Evolutionary conservation across 2,113 vertebrate species (phyloP), one percentile per base, ranked within the genome.

Genomic region (Pelmatolapia mariae): DNA sequence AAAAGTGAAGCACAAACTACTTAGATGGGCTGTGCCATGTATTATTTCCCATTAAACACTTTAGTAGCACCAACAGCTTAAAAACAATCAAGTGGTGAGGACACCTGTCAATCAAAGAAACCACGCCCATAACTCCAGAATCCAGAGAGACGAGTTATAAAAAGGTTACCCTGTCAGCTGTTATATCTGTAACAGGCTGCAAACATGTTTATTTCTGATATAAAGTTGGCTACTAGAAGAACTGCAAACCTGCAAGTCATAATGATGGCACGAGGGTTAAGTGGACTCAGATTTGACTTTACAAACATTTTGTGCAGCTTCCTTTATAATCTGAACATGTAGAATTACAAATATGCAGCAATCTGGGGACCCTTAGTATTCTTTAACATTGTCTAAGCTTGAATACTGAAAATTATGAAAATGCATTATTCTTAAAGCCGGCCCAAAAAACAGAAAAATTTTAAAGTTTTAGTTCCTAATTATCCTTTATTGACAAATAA

Each of bases 391-490:
- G 1, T 56, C 11, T 56, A 24, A 56, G 0, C 22, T 7, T 12
- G 6, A 63, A 63, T 36, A 36, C 1, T 11, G 2, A 63, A 63
- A 63, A 66, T n/a, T 36, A 12, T n/a, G 4, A 66, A 63, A 63
- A 11, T 63, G 31, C 59, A 11, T 63, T 63, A 19, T 63, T 36
- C 18, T 36, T 9, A 38, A 68, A 38, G 63, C 11, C 0, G 4
- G n/a, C 0, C 7, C 33, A n/a, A 38, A 38, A 66, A 68, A 68
- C 63, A 68, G 7, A 68, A 38, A 40, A 68, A 68, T 68, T 0
- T 68, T 40, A 68, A 33, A 0, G 19, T 4, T 71, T 71, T 43
- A 22, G 4, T 9, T 22, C 10, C 36, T 71, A 71, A 43, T 40
- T 24, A 47, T 73, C 15, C 4, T 24, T 73, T 73, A 73, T 18